Evolutionary conservation across 2,113 vertebrate genomes (phyloP), one percentile per base, ranked within the genome.

Genomic region (Onychostoma macrolepis): DNA sequence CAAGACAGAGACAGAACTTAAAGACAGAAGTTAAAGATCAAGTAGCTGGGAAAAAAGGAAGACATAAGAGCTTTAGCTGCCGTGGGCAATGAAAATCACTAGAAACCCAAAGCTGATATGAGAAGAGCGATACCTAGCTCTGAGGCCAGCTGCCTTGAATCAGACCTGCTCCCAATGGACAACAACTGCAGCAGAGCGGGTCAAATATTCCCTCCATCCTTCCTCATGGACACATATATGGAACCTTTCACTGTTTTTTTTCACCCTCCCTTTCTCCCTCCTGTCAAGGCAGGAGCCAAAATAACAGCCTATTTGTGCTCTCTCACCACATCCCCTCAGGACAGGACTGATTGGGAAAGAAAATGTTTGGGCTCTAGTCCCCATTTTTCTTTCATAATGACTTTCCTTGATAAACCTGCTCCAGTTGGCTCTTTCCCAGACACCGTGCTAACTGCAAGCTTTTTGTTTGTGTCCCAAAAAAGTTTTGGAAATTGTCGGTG

Each of bases 141-240:
- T 53, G 17, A 24, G 86, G 50, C 48, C 92, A 91, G 92, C 92
- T 93, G 93, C 69, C 87, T 90, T 85, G 83, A 88, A 91, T 93
- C 90, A 90, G 69, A 65, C 86, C 83, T 81, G 17, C 71, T 53
- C 69, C 86, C 90, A 83, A 33, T 56, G 21, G 87, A 71, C 53
- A 86, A 53, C 43, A 82, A 58, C 72, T 85, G 61, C 80, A 45
- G 72, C 75, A 48, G 75, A 67, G 58, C 69, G 58, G 48, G 41
- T 85, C 85, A 85, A 28, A 87, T 86, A 84, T 84, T 86, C 56
- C 79, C 71, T 17, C 79, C 67, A 63, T 76, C 48, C 67, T 45
- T 41, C 69, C 17, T 33, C n/a, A 65, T 15, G 63, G 43, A 38
- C 53, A 45, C 76, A 83, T 83, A 78, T 85, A 77, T 86, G 72